phyloP scores from a whole-genome alignment of 2,797 vertebrate species.

The Parauchenoglanis punctatus region DNA sequence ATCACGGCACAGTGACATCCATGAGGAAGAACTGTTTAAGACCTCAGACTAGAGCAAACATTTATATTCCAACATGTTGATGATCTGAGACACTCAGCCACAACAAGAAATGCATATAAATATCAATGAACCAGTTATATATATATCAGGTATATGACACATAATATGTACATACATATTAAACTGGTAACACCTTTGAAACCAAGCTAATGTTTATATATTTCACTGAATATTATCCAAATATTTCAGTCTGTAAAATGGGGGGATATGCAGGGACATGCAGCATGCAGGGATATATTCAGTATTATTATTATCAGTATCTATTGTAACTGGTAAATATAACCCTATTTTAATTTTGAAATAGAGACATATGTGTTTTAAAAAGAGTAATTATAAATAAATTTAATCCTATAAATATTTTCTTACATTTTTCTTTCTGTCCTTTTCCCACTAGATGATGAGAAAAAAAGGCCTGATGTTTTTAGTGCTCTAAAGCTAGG shows the following conservation, averaged over 20 bases:
- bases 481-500: conserved; percentile 94
- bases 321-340: background rate
- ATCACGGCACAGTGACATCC: background rate
- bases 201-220: background rate
- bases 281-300: background rate
- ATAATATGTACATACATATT: background rate
- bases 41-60: background rate
- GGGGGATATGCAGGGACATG: no score
- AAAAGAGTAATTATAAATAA: background rate
- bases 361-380: background rate
- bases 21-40: background rate
- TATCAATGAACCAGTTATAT: background rate
- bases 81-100: background rate
- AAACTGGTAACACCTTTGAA: background rate
- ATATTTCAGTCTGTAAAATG: background rate
- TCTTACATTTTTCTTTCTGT: background rate
- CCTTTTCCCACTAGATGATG: conserved; percentile 70
- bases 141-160: background rate
- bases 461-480: conserved; percentile 90
- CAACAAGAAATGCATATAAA: background rate
- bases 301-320: background rate
- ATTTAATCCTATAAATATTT: background rate
- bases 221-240: background rate
- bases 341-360: background rate
- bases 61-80: background rate